These are phyloP conservation scores for Diplodus sargus DNA, from an alignment of 2,797 vertebrate species.

Conservation along the genomic window DNA sequence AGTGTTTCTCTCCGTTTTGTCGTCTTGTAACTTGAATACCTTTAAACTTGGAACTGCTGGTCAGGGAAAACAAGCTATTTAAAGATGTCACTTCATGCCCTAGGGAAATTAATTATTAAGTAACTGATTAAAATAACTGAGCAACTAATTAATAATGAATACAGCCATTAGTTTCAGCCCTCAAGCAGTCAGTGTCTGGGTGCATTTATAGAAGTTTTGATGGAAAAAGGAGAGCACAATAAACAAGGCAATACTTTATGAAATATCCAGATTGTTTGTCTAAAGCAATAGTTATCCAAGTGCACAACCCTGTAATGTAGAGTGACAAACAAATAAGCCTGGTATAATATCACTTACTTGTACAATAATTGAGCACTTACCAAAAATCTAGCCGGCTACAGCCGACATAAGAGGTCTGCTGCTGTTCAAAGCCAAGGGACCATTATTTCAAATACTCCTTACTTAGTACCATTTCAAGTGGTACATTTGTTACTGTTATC, in stretches of 20 bases:
- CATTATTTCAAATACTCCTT: too few relatives aligned
- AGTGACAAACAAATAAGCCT: too few relatives aligned
- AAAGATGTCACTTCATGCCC: background rate
- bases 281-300: background rate
- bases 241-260: background rate
- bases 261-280: background rate
- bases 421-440: background rate
- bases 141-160: background rate
- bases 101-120: background rate
- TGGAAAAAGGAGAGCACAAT: background rate
- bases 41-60: background rate
- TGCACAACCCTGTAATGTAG: background rate
- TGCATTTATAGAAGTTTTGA: background rate
- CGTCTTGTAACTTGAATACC: background rate
- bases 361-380: background rate
- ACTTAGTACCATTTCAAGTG: background rate
- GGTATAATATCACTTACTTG: background rate
- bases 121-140: background rate
- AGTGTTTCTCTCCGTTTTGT: background rate
- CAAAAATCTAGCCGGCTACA: background rate
- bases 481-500: background rate
- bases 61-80: background rate
- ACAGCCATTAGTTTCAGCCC: background rate
- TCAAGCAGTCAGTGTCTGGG: background rate
- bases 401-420: background rate